Evolutionary conservation across 2,113 vertebrate species (phyloP).

Genomic region (Gracilinanus agilis): DNA sequence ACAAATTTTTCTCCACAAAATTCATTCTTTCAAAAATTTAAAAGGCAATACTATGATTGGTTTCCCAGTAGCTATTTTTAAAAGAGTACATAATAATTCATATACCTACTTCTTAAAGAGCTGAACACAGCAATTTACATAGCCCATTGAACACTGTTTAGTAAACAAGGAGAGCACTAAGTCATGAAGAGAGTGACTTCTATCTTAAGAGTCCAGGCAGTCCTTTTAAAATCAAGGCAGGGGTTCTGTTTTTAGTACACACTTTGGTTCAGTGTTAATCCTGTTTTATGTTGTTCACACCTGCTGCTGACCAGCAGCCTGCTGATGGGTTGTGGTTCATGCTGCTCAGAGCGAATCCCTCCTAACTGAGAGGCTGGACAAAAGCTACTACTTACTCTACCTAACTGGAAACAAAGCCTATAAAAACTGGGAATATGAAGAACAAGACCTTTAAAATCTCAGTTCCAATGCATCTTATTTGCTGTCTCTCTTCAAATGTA

Average conservation of each 20-base stretch:
- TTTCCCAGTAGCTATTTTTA: neutral
- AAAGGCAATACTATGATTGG: neutral
- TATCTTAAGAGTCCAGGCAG: slow-evolving; percentile 65
- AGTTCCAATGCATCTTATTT: neutral
- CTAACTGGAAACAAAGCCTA: slow-evolving; percentile 67
- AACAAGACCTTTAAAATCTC: neutral
- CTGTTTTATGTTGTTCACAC: slow-evolving; percentile 91
- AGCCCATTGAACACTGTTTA: slow-evolving; percentile 84
- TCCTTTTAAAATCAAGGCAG: slow-evolving; percentile 81
- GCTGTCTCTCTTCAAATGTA: neutral
- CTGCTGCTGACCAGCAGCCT: slow-evolving; percentile 86
- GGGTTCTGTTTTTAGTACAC: slow-evolving; percentile 90
- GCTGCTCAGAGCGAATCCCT: slow-evolving; percentile 76
- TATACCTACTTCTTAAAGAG: slow-evolving; percentile 59
- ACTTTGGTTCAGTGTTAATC: slow-evolving; percentile 85
- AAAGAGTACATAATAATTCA: slow-evolving; percentile 12
- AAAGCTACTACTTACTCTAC: slow-evolving; percentile 46
- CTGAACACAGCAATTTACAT: slow-evolving; percentile 76
- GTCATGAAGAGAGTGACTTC: slow-evolving; percentile 65
- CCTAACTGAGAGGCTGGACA: slow-evolving; percentile 49
- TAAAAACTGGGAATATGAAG: neutral
- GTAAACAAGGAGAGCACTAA: slow-evolving; percentile 79
- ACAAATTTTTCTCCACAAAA: neutral
- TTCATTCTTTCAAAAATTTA: neutral
- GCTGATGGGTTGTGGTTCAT: slow-evolving; percentile 81